Base-by-base conservation (phyloP, 2,888 invertebrate genomes). In the Mesorhabditis belari region DNA sequence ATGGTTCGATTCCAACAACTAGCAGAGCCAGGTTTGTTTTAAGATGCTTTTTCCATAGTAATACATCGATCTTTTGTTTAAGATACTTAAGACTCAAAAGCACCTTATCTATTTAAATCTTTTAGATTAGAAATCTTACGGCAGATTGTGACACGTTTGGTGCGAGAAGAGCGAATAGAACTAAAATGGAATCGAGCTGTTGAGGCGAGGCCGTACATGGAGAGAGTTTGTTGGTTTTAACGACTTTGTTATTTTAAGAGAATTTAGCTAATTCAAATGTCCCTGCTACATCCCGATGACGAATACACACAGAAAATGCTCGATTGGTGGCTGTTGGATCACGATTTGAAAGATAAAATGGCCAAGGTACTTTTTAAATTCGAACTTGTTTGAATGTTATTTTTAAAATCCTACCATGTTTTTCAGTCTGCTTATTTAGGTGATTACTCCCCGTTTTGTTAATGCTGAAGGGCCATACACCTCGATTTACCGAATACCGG, bases 301-400 rank as follows among this genome's bases (percentile, higher is more conserved):
- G 74, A 71, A 24, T 77, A 79, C 62, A 80, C 79, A 5, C 62
- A 62, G 12, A 75, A 79, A 58, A 80, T 80, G 79, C 68, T 74
- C 64, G 67, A 76, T 25, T 79, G 79, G 79, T 79, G 79, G 79
- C 65, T 79, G 28, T 66, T 72, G 25, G 79, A 79, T 52, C 66
- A 69, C 25, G 73, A 70, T 61, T 60, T 73, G 50, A 69, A 69
- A 50, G 58, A 58, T 25, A 73, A 73, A 56, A 66, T 73, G 66
- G 63, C 69, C 52, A 70, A 73, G 60, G 73, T 71, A 27, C 5
- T 27, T 49, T 28, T 35, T 4, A 17, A 25, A 21, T 12, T 6
- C 6, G 17, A 21, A 5, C 5, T 12, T 24, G 35, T 62, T 50
- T 17, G 5, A 49, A 54, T 55, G 12, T 24, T 62, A 55, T 6